Base-by-base conservation (phyloP, 2,113 vertebrate species). In the Rhinolophus sinicus region DNA sequence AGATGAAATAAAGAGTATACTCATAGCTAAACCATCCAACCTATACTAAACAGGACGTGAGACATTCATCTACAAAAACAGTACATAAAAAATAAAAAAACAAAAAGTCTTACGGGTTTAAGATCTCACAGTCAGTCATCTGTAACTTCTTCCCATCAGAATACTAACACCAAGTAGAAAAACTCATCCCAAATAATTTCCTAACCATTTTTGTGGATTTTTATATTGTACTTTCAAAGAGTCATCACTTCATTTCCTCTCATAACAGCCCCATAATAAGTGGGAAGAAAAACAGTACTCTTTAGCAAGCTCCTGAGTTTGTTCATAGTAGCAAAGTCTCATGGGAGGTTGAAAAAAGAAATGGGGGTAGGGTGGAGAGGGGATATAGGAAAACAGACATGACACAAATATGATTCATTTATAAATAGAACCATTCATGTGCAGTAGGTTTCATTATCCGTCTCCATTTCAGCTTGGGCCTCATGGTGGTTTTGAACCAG, bases 381-480 rank as follows among this genome's bases (percentile, higher is more conserved):
- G 9, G 1, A 28, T 87, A 54, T 13, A 65, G 33, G 6, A 82
- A 69, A 88, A 88, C 16, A 75, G n/a, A 90, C 77, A 47, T 64
- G n/a, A 94, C 56, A 88, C 56, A 75, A 50, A 35, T 65, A 47
- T 75, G 35, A 92, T 56, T 92, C 83, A 92, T 76, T 92, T 81
- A 92, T 84, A 93, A 93, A 62, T 35, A 89, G 60, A 89, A 44
- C 30, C 35, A 83, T 70, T 93, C 77, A 89, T 64, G 40, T 52
- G 22, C 50, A 93, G 40, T 10, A 82, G 40, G 19, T 92, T 95
- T 87, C 75, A 87, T 73, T 78, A 82, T 73, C 35, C 65, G 62
- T 72, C 64, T 80, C 77, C 62, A 84, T 95, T 87, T 92, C 89
- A 73, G 73, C 35, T 91, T 75, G 60, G 54, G 72, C 78, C 78